Percentiles rank a stretch among this genome's conserved stretches.
Evolutionary conservation across 2,113 vertebrate species (phyloP).

Genomic region (Festucalex cinctus): DNA sequence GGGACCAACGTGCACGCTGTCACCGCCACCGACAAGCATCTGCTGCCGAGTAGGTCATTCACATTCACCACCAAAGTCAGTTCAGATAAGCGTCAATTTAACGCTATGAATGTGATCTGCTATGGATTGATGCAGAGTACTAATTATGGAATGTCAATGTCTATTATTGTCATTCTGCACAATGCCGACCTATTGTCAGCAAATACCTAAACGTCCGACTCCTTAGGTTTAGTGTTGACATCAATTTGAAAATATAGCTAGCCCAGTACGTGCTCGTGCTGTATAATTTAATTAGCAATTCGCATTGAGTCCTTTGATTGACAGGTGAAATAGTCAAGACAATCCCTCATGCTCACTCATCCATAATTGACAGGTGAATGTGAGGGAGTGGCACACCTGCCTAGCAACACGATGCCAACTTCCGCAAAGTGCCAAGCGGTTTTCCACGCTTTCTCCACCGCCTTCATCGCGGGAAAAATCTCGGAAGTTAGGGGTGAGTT

Average conservation of each 20-base stretch:
- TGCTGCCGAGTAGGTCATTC: constrained; percentile 62
- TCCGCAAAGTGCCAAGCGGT: constrained; percentile 17
- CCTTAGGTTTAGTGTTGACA: background rate
- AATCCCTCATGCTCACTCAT: background rate
- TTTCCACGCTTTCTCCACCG: constrained; percentile 57
- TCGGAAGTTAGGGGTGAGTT: constrained; percentile 59
- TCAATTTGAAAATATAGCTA: no score
- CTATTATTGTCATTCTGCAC: background rate
- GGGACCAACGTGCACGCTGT: constrained; percentile 1
- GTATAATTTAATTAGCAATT: background rate
- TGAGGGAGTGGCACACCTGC: constrained; percentile 17
- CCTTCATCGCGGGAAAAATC: constrained; percentile 30
- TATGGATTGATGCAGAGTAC: background rate
- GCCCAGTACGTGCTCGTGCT: background rate
- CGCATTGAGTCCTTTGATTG: background rate
- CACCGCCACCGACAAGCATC: constrained; percentile 39
- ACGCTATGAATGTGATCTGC: background rate
- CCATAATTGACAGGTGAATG: constrained; percentile 16
- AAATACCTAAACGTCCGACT: background rate
- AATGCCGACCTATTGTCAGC: background rate
- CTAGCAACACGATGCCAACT: constrained; percentile 19
- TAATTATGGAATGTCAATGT: background rate
- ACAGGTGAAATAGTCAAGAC: background rate
- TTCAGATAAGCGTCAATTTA: background rate
- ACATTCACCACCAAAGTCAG: background rate